Base-by-base conservation (phyloP, 1,140 invertebrate species). In the Tetramorium alpestre region DNA sequence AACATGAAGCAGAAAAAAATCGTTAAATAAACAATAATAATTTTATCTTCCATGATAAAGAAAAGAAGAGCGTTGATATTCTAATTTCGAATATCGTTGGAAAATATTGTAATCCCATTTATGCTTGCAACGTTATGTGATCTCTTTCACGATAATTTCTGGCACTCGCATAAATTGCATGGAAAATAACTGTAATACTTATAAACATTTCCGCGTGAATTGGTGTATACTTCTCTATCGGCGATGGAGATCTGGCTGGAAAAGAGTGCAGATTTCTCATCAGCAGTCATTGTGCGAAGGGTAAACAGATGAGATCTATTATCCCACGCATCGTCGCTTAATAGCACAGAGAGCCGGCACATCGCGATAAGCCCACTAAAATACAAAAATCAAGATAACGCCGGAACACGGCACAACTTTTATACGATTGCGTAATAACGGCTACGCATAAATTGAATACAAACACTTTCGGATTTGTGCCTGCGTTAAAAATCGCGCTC, bases 341-440 rank as follows among this genome's bases (percentile, higher is more conserved):
- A 89, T 85, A 85, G 69, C 72, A 38, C 25, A 60, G 64, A 58
- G 72, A 73, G 64, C 28, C 41, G 67, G 62, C 73, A 44, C 86
- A 56, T 77, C 86, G 56, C 25, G 56, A 72, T 73, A 73, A 84
- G 33, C 10, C 11, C 4, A 25, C 78, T 85, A 85, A 76, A 85
- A 78, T 85, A 65, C 38, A 78, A 85, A 78, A 85, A 85, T 85
- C 82, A 56, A 85, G 82, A 85, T 85, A 85, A 85, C n/a, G 13
- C 69, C 4, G 41, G 13, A 33, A 82, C 51, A 73, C 69, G 28
- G 41, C 69, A 18, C 54, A 49, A 60, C 80, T 75, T 84, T 84
- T 75, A 73, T 62, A 25, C 4, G 25, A 33, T 84, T 84, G 28
- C 69, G 69, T 49, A 84, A 84, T 28, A 38, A 41, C 67, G 38